Percentiles rank a stretch among this genome's conserved stretches.
Evolutionary conservation across 1,140 invertebrate species (phyloP).

Genomic region (Cardiocondyla obscurior): DNA sequence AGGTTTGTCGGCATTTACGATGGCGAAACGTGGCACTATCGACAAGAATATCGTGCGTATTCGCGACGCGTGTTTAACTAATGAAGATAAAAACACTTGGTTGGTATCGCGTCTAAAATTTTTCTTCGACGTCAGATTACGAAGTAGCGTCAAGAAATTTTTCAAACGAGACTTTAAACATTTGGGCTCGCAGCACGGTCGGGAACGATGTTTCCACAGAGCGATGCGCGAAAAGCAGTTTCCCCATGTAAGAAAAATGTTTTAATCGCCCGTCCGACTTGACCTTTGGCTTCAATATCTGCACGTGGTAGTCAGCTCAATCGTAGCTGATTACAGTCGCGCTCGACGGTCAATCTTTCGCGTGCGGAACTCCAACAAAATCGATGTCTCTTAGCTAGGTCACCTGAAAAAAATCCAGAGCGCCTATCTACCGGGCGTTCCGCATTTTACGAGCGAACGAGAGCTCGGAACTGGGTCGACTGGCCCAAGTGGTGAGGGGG

Average conservation of each 20-base stretch:
- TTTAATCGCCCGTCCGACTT: neutral
- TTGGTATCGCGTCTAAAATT: neutral
- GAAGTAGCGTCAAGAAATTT: neutral
- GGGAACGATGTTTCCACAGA: neutral
- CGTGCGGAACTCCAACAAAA: conserved; percentile 22
- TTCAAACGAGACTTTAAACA: neutral
- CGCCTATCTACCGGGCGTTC: conserved; percentile 58
- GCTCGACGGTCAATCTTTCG: neutral
- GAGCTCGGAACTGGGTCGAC: conserved; percentile 74
- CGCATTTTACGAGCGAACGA: conserved; percentile 58
- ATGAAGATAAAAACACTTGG: neutral
- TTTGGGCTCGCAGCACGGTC: neutral
- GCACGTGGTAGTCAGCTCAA: neutral
- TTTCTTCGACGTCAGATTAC: neutral
- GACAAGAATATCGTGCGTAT: conserved; percentile 52
- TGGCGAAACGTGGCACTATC: conserved; percentile 38
- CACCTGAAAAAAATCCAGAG: conserved; percentile 44
- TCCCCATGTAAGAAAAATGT: neutral
- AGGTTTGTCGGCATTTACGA: conserved; percentile 54
- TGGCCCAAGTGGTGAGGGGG: conserved; percentile 73
- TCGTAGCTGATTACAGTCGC: neutral
- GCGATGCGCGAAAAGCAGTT: neutral
- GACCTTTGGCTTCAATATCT: conserved; percentile 33
- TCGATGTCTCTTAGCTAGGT: conserved; percentile 31
- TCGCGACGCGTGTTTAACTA: conserved; percentile 11